phyloP scores from a whole-genome alignment of 1,140 invertebrate genomes.

The Dinothrombium tinctorium region DNA sequence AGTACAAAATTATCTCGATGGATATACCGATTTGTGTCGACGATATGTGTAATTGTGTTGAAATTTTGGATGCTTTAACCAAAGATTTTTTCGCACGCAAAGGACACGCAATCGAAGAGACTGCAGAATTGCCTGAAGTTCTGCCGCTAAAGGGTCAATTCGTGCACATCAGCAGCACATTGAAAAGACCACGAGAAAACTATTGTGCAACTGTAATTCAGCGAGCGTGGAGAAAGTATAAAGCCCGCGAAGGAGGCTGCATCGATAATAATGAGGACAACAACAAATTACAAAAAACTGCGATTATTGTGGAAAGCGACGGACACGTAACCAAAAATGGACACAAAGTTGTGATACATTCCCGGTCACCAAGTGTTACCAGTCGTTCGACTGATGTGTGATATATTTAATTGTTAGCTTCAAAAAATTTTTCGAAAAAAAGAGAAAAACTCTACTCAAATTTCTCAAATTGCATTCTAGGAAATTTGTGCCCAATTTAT shows the following conservation, averaged over 20 bases:
- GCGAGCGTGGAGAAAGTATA: conserved; percentile 44
- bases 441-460: no score
- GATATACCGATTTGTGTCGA: conserved; percentile 94
- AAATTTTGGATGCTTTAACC: conserved; percentile 77
- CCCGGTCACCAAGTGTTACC: conserved; percentile 50
- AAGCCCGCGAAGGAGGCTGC: conserved; percentile 16
- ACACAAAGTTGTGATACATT: conserved; percentile 65
- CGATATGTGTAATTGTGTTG: conserved; percentile 87
- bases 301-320: conserved; percentile 54
- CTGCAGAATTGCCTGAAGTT: conserved; percentile 35
- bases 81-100: conserved; percentile 86
- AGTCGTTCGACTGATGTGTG: conserved; percentile 54
- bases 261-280: conserved; percentile 17
- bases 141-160: conserved; percentile 47
- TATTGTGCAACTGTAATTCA: conserved; percentile 86
- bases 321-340: conserved; percentile 54
- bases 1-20: conserved; percentile 95
- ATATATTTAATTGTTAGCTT: conserved; percentile 22
- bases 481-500: no score
- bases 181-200: conserved; percentile 81
- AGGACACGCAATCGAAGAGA: conserved; percentile 22
- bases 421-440: no score
- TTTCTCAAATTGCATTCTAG: no score
- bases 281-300: conserved; percentile 32
- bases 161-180: conserved; percentile 69